Evolutionary conservation across 2,797 vertebrate genomes (phyloP).

Genomic region (Hemibagrus guttatus): DNA sequence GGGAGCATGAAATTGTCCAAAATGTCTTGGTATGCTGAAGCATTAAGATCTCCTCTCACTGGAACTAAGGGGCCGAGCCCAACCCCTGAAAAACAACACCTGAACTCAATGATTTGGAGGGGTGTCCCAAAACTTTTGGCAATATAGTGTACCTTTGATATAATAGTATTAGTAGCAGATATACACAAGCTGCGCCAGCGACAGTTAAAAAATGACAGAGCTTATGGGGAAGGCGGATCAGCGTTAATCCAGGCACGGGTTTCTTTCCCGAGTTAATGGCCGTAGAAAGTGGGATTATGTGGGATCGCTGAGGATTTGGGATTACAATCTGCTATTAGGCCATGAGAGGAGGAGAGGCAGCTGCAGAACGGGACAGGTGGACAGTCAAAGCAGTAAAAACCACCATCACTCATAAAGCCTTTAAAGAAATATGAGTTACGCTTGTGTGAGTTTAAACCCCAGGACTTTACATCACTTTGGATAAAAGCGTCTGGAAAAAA

Average conservation of each 20-base stretch:
- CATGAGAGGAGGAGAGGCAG: slow-evolving; percentile 61
- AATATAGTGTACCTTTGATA: too few species aligned
- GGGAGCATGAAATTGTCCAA: too few species aligned
- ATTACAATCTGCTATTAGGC: slow-evolving; percentile 72
- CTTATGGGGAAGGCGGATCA: too few species aligned
- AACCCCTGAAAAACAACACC: too few species aligned
- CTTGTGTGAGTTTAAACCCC: neutral
- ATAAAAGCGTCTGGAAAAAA: neutral
- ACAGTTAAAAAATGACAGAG: too few species aligned
- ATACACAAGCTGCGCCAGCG: neutral
- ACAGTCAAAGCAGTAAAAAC: slow-evolving; percentile 4
- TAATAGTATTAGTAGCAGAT: neutral
- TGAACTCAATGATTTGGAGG: too few species aligned
- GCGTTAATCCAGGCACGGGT: slow-evolving; percentile 34
- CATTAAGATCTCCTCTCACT: too few species aligned
- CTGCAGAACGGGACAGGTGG: slow-evolving; percentile 42
- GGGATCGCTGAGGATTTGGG: slow-evolving; percentile 61
- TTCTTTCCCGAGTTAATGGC: slow-evolving; percentile 64
- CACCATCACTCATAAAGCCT: slow-evolving; percentile 3
- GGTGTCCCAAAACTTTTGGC: too few species aligned
- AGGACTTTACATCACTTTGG: neutral
- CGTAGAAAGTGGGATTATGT: slow-evolving; percentile 65
- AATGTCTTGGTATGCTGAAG: too few species aligned
- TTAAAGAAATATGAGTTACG: neutral
- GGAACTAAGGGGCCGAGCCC: too few species aligned